These are phyloP conservation scores for Melipona bicolor DNA, from an alignment of 2,888 invertebrate species.

Conservation along the genomic window DNA sequence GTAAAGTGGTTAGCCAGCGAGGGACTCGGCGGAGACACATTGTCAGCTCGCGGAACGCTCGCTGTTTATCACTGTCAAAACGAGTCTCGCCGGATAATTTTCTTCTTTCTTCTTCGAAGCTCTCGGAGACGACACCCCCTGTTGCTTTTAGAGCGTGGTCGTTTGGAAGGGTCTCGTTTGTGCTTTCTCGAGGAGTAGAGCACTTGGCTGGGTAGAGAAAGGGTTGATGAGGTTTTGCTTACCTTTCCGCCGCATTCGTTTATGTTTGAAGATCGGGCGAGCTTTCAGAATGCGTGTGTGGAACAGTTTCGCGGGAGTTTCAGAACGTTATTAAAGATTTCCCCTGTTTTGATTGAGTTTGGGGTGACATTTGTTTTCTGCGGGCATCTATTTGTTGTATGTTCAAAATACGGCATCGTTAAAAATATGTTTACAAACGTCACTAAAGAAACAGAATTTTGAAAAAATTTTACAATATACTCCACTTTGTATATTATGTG, in stretches of 20 bases:
- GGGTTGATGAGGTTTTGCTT: background rate
- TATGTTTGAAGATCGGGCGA: background rate
- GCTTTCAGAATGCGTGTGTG: no score
- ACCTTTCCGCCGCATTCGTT: background rate
- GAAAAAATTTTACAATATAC: no score
- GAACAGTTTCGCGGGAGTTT: no score
- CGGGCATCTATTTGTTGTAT: no score
- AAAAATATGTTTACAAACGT: no score
- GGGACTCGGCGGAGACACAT: background rate
- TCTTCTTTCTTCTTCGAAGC: background rate
- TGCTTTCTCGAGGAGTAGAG: background rate
- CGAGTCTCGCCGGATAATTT: background rate
- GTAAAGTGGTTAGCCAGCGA: constrained; percentile 34
- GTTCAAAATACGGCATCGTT: no score
- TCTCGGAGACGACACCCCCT: background rate
- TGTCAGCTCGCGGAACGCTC: background rate
- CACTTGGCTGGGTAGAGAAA: background rate
- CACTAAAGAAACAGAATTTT: no score
- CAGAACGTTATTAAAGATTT: background rate
- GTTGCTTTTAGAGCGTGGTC: background rate
- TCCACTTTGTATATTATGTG: no score
- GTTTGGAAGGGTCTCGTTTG: background rate
- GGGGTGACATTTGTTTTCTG: no score
- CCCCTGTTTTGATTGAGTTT: background rate
- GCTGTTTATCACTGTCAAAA: background rate